Base-by-base conservation (phyloP, 2,797 vertebrate species). In the Enteromius paludinosus region DNA sequence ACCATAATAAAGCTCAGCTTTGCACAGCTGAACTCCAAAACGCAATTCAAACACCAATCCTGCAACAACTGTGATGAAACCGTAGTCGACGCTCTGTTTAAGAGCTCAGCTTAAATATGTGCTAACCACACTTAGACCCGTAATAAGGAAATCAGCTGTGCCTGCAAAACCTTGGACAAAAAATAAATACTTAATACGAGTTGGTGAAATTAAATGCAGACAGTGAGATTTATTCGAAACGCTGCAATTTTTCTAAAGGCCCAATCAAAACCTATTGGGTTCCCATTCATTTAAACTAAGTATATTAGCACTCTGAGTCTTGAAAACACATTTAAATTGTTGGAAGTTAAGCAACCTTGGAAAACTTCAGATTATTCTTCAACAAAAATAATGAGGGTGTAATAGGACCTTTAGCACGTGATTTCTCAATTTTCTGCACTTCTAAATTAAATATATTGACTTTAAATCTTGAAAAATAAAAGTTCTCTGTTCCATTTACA, bases 41-140 rank as follows among this genome's bases (percentile, higher is more conserved):
- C 25, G 11, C 84, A 70, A 52, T 49, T 66, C 73, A 81, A 79
- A 84, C 80, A 84, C 45, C 75, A 61, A 43, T 79, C 65, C 61
- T 79, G 69, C 82, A 56, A 49, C 79, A 79, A 68, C 79, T 62
- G 76, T 17, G 65, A 66, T 28, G 64, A 78, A 68, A 69, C 71
- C 30, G 9, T 25, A 78, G 71, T 49, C 18, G 33, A 65, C n/a
- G 47, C 71, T 78, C 61, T 79, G 80, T 76, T 81, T 59, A 83
- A 61, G 79, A 73, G 83, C 69, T 66, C 52, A 68, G n/a, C 76
- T 64, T 81, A 86, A 85, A 83, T 82, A 85, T 25, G 85, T 83
- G 85, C 80, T 78, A 86, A 86, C 87, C 83, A 5, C 87, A 79
- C 70, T 83, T 69, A 71, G 33, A 45, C 65, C 68, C 73, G 68